Base-by-base conservation (phyloP, 2,888 invertebrate species). In the Anoncus sp. region DNA sequence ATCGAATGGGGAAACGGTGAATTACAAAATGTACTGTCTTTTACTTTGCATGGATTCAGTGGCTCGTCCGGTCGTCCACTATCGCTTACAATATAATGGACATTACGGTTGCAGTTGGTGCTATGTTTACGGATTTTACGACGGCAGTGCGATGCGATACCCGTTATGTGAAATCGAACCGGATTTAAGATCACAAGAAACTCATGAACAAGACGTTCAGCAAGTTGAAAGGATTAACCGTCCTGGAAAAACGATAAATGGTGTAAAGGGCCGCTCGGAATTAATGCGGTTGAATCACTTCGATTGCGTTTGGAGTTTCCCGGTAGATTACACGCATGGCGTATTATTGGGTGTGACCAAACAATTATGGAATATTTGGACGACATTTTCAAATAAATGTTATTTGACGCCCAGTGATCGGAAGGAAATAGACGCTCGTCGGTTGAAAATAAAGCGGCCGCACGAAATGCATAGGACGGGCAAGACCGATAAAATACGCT, bases 211-310 rank as follows among this genome's bases (percentile, higher is more conserved):
- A 45, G 75, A 79, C 20, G 79, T 75, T 14, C n/a, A 22, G 22
- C 7, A 51, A 2, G 78, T 60, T 38, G 65, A 47, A 24, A 16
- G 20, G 16, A 16, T 38, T 12, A 51, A 38, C 3, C 43, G 24
- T 22, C 12, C 38, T 14, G 38, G 38, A 14, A 49, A 38, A 63
- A 20, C 49, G 35, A 59, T 57, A 24, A 40, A 51, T 16, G 81
- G 79, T 4, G 80, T 82, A 12, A 82, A 78, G 75, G 79, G 70
- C n/a, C 24, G 55, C 38, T 72, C 57, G 14, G 69, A 53, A 53
- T 47, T 79, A 38, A 24, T 55, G 18, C 43, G 69, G 35, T 24
- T 77, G 18, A 2, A 40, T 7, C 57, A 66, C 65, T 77, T 82
- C n/a, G 35, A 63, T 63, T 22, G 49, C 20, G 49, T 51, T 49